Evolutionary conservation across 2,888 invertebrate species (phyloP).

Genomic region (Isoperla grammatica): DNA sequence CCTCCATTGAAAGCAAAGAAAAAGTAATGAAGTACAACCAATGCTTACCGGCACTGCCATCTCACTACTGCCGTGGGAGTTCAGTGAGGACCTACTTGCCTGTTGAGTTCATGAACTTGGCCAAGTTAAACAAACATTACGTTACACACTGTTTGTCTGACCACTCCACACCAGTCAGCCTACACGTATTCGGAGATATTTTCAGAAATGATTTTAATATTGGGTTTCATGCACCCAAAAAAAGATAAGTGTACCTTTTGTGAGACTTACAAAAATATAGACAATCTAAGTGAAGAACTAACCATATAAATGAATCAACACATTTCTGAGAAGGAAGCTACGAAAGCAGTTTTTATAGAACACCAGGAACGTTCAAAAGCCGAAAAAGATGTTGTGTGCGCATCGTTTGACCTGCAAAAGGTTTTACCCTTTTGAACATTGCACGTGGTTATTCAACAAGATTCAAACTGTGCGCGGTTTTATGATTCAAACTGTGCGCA

Average conservation of each 20-base stretch:
- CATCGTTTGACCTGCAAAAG: too few species aligned
- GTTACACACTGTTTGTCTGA: neutral
- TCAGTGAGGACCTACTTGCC: too few species aligned
- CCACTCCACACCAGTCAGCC: too few species aligned
- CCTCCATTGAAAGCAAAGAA: too few species aligned
- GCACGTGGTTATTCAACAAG: constrained; percentile 33
- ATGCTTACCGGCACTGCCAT: too few species aligned
- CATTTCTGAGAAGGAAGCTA: too few species aligned
- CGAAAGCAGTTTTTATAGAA: too few species aligned
- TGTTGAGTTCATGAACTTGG: neutral
- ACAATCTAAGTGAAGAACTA: neutral
- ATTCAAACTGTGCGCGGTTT: constrained; percentile 33
- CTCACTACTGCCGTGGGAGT: too few species aligned
- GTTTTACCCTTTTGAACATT: constrained; percentile 29
- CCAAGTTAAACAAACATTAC: neutral
- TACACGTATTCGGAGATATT: constrained; percentile 3
- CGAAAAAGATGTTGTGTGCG: too few species aligned
- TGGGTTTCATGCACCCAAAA: constrained; percentile 28
- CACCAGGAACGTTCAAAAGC: too few species aligned
- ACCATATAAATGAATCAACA: too few species aligned
- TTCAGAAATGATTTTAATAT: constrained; percentile 29
- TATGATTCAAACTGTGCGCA: constrained; percentile 32
- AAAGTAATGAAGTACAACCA: too few species aligned
- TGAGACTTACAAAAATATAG: constrained; percentile 4
- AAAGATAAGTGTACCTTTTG: constrained; percentile 31